Evolutionary conservation across 1,140 invertebrate species (phyloP), one percentile per base, ranked within the genome.

Genomic region (Berghia stephanieae): DNA sequence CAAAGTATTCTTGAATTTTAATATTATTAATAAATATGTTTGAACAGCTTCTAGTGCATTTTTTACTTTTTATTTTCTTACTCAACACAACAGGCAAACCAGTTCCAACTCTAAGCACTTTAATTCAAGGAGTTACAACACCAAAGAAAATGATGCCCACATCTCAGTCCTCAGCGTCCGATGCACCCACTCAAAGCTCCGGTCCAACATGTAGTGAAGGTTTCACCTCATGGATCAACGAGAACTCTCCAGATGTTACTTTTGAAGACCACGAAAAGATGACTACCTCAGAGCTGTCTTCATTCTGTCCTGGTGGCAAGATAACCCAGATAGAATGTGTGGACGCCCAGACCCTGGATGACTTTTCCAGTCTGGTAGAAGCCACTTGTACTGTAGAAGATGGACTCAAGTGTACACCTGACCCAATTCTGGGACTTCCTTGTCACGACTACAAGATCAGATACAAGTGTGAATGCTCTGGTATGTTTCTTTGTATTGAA

Each of bases 381-480:
- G 70, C 78, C 36, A 80, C 79, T 43, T 86, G 85, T 76, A 68
- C 78, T 24, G 44, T 81, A 27, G 72, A 75, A 6, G 68, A 69
- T 38, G 85, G 85, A 3, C 60, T 84, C 18, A 43, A 75, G 75
- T 34, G n/a, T 83, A 85, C 44, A 84, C 84, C 66, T 74, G 68
- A 73, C 84, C 84, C 5, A 71, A 84, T 84, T 60, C 72, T 71
- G 73, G 83, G 83, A 4, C 67, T 83, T 63, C 75, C 76, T 31
- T 90, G 90, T 75, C 68, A 78, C 13, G 89, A 90, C 80, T 88
- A 87, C 77, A 88, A 90, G 80, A 85, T 90, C 52, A 83, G 89
- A 78, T 88, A 90, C 57, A 81, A 83, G 63, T 90, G 90, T 68
- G 67, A 84, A 38, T 90, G 89, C 77, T 55, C 66, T 60, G 78